Conservation (phyloP, 2,888 invertebrate species). For the Prionchulus punctatus region DNA sequence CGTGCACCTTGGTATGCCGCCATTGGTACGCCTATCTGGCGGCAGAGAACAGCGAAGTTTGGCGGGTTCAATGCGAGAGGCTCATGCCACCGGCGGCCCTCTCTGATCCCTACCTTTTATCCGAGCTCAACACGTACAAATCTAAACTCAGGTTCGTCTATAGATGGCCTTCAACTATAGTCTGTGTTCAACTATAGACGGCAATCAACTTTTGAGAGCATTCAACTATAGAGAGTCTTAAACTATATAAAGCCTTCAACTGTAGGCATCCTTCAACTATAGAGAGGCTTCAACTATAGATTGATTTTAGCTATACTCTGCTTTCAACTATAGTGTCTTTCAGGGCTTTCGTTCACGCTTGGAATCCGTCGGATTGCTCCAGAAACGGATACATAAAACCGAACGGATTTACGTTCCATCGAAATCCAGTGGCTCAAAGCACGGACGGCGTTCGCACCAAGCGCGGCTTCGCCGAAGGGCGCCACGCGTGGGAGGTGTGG, state of each 20-base stretch:
- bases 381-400: constrained; percentile 88
- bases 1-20: constrained; percentile 78
- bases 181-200: background rate
- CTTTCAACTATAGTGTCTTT: background rate
- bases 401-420: constrained; percentile 88
- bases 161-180: background rate
- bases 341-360: constrained; percentile 71
- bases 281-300: background rate
- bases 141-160: constrained; percentile 74
- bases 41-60: constrained; percentile 86
- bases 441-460: constrained; percentile 78
- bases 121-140: constrained; percentile 73
- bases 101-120: constrained; percentile 66
- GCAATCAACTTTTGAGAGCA: too few species aligned
- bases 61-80: constrained; percentile 72
- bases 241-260: background rate
- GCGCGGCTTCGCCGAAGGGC: constrained; percentile 65
- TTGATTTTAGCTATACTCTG: background rate
- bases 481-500: constrained; percentile 93
- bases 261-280: background rate
- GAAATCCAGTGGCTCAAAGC: constrained; percentile 95
- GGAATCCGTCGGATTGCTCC: constrained; percentile 94
- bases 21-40: constrained; percentile 74
- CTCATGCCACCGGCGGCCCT: constrained; percentile 69
- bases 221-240: background rate